These are phyloP conservation scores for Tanypteryx hageni DNA, from an alignment of 2,888 invertebrate genomes.

Conservation along the genomic window DNA sequence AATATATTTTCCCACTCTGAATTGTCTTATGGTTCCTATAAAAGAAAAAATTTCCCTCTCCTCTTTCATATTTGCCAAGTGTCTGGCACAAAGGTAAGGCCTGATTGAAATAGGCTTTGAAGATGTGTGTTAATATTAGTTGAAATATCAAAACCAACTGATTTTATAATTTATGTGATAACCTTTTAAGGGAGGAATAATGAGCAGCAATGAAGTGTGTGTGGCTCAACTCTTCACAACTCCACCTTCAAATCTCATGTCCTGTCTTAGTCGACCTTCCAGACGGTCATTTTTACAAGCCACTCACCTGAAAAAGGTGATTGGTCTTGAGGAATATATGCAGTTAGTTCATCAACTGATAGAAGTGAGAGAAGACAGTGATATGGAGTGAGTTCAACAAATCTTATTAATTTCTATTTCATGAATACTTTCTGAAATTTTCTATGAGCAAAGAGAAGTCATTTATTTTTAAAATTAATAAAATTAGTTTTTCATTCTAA, in stretches of 20 bases:
- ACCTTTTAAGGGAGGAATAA: constrained; percentile 31
- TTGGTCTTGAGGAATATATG: constrained; percentile 33
- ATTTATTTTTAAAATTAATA: too few species aligned
- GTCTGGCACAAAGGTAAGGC: too few species aligned
- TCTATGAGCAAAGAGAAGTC: background rate
- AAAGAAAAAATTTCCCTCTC: too few species aligned
- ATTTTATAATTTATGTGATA: too few species aligned
- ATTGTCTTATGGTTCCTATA: too few species aligned
- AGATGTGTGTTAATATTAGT: too few species aligned
- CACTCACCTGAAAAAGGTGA: constrained; percentile 25
- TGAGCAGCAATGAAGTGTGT: constrained; percentile 48
- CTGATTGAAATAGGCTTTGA: too few species aligned
- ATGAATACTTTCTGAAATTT: background rate
- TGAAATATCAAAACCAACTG: too few species aligned
- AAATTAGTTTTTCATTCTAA: too few species aligned
- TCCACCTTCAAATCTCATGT: constrained; percentile 46
- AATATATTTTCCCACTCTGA: too few species aligned
- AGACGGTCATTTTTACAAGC: constrained; percentile 56
- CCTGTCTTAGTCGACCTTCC: constrained; percentile 46
- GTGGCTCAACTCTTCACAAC: constrained; percentile 50
- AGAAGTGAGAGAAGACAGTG: constrained; percentile 32
- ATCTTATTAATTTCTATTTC: too few species aligned
- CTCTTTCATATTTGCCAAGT: too few species aligned
- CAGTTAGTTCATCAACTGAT: constrained; percentile 42
- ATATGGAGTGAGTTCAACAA: constrained; percentile 32